Percentiles rank a stretch among this genome's conserved stretches.
These are phyloP conservation scores for Sandelia bainsii DNA, from an alignment of 2,797 vertebrate species.

Conservation along the genomic window DNA sequence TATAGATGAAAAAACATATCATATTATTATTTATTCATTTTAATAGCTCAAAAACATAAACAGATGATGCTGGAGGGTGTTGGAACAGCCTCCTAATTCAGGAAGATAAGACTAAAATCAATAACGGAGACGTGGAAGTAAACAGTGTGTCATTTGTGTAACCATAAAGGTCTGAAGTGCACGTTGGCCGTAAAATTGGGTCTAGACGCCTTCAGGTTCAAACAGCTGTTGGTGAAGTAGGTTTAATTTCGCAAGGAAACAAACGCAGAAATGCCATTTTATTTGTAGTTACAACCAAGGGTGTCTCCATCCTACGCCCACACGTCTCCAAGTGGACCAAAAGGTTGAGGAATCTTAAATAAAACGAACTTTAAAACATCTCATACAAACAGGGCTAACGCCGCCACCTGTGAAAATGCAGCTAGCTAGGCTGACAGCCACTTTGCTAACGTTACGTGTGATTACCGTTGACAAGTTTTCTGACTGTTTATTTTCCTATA, in stretches of 20 bases:
- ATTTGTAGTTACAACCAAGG: background rate
- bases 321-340: background rate
- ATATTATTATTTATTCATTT: no score
- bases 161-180: slow-evolving; percentile 16
- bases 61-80: background rate
- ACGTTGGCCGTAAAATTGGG: background rate
- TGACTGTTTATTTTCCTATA: background rate
- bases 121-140: slow-evolving; percentile 23
- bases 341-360: background rate
- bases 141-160: slow-evolving; percentile 9
- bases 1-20: background rate
- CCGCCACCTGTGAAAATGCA: slow-evolving; percentile 41
- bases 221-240: slow-evolving; percentile 56
- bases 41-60: background rate
- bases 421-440: slow-evolving; percentile 42
- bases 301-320: background rate
- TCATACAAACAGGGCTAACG: slow-evolving; percentile 32
- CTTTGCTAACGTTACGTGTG: slow-evolving; percentile 14
- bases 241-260: slow-evolving; percentile 4
- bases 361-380: background rate
- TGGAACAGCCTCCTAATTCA: background rate
- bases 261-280: background rate
- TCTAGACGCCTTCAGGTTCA: background rate
- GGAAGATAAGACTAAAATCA: slow-evolving; percentile 1
- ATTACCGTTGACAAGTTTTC: slow-evolving; percentile 9